Conservation (phyloP, 2,888 invertebrate species). For the Microctonus aethiopoides region DNA sequence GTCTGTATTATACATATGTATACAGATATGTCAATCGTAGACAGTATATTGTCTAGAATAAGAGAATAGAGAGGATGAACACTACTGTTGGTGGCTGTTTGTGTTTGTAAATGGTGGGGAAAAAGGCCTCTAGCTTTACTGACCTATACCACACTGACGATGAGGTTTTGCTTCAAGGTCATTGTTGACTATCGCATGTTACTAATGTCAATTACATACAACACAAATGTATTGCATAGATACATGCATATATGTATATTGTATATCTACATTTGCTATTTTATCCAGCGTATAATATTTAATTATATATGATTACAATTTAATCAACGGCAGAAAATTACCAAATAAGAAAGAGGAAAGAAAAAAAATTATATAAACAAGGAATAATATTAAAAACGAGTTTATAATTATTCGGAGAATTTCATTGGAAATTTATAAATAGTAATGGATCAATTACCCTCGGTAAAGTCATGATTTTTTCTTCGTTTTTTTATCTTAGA, state of each 20-base stretch:
- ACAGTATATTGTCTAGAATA: constrained; percentile 64
- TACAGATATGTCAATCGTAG: constrained; percentile 63
- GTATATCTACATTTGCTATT: neutral
- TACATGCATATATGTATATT: no score
- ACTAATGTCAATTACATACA: neutral
- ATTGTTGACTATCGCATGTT: constrained; percentile 22
- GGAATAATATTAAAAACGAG: no score
- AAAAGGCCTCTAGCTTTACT: constrained; percentile 58
- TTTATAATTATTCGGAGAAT: no score
- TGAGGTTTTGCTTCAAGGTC: constrained; percentile 40
- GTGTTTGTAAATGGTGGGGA: constrained; percentile 42
- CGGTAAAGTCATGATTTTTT: constrained; percentile 40
- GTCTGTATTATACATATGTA: constrained; percentile 13
- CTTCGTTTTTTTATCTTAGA: no score
- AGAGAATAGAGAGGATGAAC: constrained; percentile 17
- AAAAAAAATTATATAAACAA: no score
- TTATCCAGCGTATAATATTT: no score
- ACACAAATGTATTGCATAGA: neutral
- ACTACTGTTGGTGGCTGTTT: neutral
- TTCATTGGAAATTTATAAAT: no score
- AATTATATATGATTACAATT: no score
- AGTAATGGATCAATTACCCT: constrained; percentile 14
- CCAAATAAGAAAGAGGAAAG: no score
- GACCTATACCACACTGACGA: constrained; percentile 61
- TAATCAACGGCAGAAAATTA: no score